Base-by-base conservation (phyloP, 2,797 vertebrate genomes). In the Acrossocheilus wenchowensis region DNA sequence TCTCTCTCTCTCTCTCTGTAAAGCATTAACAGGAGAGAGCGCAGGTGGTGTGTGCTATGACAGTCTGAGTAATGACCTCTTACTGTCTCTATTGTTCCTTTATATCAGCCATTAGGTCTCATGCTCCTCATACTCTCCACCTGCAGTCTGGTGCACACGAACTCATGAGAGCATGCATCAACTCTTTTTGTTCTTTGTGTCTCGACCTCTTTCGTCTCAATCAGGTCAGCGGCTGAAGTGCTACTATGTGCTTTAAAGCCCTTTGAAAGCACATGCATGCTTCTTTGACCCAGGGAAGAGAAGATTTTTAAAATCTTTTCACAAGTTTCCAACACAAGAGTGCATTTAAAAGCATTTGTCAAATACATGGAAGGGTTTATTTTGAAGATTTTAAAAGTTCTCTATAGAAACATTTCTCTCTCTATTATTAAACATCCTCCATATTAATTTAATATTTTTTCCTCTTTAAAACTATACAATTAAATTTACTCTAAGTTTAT, bases 41-140 rank as follows among this genome's bases (percentile, higher is more conserved):
- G 80, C 89, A 88, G 89, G 82, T 90, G 89, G 73, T 87, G 41
- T 89, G 78, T 82, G 68, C 82, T 85, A 41, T 72, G 80, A 41
- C 77, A 89, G 85, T 19, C 78, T 78, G 81, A 86, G 50, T 87
- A 84, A 88, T 87, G 83, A 81, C 26, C 83, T 72, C 75, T 86
- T 87, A 77, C 81, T 43, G 52, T 81, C 73, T 69, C 74, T 64
- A 83, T 78, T 82, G 69, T 87, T 83, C 64, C 78, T 86, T 83
- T 75, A 89, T 69, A 75, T 43, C 78, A 86, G 81, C 73, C 78
- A 90, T 89, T 89, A 84, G 80, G 54, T 75, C 64, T 73, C 34
- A 19, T 78, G 71, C 64, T 87, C 36, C 81, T 75, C 79, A 10
- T 66, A 26, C 71, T 81, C 82, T 87, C 82, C 80, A 83, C 41